phyloP scores from a whole-genome alignment of 1,140 invertebrate species.

The Diorhabda elongata region DNA sequence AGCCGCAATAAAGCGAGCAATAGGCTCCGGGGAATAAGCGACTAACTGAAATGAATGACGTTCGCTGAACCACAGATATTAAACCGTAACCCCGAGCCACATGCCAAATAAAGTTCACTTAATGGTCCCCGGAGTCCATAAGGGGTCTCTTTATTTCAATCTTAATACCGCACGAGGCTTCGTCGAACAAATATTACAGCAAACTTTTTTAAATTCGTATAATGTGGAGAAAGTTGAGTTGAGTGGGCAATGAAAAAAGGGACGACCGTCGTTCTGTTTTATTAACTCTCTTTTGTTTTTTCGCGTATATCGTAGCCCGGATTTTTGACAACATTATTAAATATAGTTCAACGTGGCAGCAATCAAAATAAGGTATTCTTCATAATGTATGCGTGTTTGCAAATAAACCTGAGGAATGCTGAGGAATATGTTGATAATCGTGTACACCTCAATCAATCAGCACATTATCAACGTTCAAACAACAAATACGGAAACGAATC shows the following conservation, averaged over 20 bases:
- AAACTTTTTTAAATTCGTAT: conserved; percentile 15
- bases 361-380: too few species aligned
- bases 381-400: too few species aligned
- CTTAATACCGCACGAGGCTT: conserved; percentile 10
- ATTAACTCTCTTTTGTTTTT: background rate
- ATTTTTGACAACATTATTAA: too few species aligned
- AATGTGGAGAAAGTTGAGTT: background rate
- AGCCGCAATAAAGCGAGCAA: conserved; percentile 35
- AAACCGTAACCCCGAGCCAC: conserved; percentile 44
- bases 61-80: conserved; percentile 46
- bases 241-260: background rate
- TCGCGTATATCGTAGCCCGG: too few species aligned
- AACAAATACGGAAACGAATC: too few species aligned
- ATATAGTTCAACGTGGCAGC: too few species aligned
- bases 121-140: conserved; percentile 37
- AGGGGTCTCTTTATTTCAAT: conserved; percentile 34
- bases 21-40: conserved; percentile 35
- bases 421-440: too few species aligned
- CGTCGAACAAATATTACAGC: conserved; percentile 5
- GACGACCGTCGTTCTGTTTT: background rate
- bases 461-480: too few species aligned
- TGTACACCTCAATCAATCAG: too few species aligned
- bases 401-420: too few species aligned
- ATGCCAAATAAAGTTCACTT: conserved; percentile 46
- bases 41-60: conserved; percentile 48